Conservation (phyloP, 2,888 invertebrate species). For the Podabrus alpinus region DNA sequence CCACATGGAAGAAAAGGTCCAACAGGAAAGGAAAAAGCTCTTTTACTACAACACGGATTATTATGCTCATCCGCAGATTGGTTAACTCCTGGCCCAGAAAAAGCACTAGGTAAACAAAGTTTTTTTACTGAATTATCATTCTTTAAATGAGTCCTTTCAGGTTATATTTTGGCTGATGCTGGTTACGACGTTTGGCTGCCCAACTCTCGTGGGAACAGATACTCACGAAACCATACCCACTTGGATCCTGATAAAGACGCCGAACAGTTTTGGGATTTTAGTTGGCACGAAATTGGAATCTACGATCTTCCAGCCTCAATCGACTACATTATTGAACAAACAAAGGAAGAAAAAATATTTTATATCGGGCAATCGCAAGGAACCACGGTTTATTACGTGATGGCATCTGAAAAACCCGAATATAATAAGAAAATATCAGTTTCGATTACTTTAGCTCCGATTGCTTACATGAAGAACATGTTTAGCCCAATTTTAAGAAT, state of each 20-base stretch:
- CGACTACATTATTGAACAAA: slow-evolving; percentile 63
- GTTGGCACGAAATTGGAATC: slow-evolving; percentile 80
- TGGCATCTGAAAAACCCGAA: slow-evolving; percentile 58
- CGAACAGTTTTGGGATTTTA: slow-evolving; percentile 47
- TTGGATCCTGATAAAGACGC: slow-evolving; percentile 16
- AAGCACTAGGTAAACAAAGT: background rate
- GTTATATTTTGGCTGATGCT: slow-evolving; percentile 54
- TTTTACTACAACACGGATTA: background rate
- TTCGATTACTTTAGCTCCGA: slow-evolving; percentile 62
- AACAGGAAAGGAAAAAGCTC: background rate
- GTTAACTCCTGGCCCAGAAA: background rate
- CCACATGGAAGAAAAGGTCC: background rate
- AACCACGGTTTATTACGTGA: slow-evolving; percentile 61
- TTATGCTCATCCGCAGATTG: background rate
- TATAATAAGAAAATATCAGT: slow-evolving; percentile 60
- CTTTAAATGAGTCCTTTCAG: slow-evolving; percentile 47
- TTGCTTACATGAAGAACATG: slow-evolving; percentile 58
- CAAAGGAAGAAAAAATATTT: slow-evolving; percentile 59
- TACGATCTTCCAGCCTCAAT: slow-evolving; percentile 79
- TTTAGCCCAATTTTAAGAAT: slow-evolving; percentile 48
- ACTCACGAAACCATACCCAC: slow-evolving; percentile 58
- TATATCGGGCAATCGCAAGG: slow-evolving; percentile 68
- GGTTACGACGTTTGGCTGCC: slow-evolving; percentile 62
- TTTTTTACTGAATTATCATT: background rate
- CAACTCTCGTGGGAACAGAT: slow-evolving; percentile 65